phyloP scores from a whole-genome alignment of 2,888 invertebrate genomes.

The Dermolepida albohirtum region DNA sequence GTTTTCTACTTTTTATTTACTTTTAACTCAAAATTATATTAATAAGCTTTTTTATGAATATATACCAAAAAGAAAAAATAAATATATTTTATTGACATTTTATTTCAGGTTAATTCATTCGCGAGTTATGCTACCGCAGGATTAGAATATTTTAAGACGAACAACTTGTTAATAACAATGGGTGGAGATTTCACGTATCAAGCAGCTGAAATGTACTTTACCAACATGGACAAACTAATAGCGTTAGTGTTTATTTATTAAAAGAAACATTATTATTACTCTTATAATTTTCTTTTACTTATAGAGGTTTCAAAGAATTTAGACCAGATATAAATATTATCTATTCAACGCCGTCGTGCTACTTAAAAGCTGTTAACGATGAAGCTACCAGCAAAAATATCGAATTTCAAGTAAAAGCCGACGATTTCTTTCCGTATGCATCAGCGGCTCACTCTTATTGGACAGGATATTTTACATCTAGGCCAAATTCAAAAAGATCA shows the following conservation, averaged over 20 bases:
- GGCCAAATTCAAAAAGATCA: slow-evolving; percentile 47
- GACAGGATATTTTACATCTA: slow-evolving; percentile 49
- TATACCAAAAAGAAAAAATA: not conserved
- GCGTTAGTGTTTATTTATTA: slow-evolving; percentile 69
- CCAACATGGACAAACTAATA: slow-evolving; percentile 89
- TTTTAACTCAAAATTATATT: not conserved
- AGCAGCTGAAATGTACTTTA: slow-evolving; percentile 80
- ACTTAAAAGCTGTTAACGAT: slow-evolving; percentile 81
- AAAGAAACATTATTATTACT: not conserved
- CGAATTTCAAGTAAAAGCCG: slow-evolving; percentile 64
- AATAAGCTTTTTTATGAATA: not conserved
- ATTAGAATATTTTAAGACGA: slow-evolving; percentile 71
- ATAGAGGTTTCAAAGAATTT: slow-evolving; percentile 39
- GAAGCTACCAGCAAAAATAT: slow-evolving; percentile 71
- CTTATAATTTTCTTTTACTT: slow-evolving; percentile 21
- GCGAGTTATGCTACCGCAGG: slow-evolving; percentile 59
- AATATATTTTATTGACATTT: not conserved
- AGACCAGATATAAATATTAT: slow-evolving; percentile 71
- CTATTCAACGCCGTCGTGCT: slow-evolving; percentile 90
- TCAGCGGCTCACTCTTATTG: slow-evolving; percentile 44
- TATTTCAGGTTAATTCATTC: slow-evolving; percentile 39
- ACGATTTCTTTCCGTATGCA: slow-evolving; percentile 67
- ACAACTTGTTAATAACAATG: slow-evolving; percentile 89
- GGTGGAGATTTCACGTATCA: slow-evolving; percentile 93
- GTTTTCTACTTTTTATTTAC: too few species aligned